Base-by-base conservation (phyloP, 2,888 invertebrate species). In the Disparrhopalites patrizii region DNA sequence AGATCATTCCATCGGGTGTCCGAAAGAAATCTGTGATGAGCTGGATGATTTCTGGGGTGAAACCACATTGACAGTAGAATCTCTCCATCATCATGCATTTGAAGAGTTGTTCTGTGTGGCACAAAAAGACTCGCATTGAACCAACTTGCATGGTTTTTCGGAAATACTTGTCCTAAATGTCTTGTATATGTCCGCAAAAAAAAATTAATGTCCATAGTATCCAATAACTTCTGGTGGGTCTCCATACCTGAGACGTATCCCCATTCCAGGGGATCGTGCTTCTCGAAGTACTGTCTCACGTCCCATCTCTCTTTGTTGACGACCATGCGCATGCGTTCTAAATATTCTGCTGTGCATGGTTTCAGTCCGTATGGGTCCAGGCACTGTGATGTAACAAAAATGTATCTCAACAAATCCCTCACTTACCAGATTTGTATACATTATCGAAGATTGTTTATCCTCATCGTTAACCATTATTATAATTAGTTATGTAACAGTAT, bases 191-290 rank as follows among this genome's bases (percentile, higher is more conserved):
- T n/a, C n/a, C n/a, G n/a, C n/a, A n/a, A n/a, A n/a, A n/a, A n/a
- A n/a, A n/a, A n/a, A n/a, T n/a, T n/a, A n/a, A n/a, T n/a, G n/a
- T n/a, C n/a, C n/a, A n/a, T n/a, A n/a, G n/a, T n/a, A n/a, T n/a
- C n/a, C n/a, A n/a, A n/a, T n/a, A n/a, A n/a, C n/a, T n/a, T n/a
- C n/a, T n/a, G n/a, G n/a, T n/a, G n/a, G n/a, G n/a, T 30, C 25
- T 31, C 31, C 18, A 47, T 58, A 75, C 75, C 73, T 38, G 73
- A 72, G 27, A 72, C 72, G 10, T 66, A 67, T 20, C 75, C 75
- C 64, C 73, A 75, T 40, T 75, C 75, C 54, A 73, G 56, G 13
- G 75, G 75, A 47, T 75, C 75, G 66, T 75, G 72, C 36, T 73
- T 69, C 15, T 68, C 65, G 47, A 73, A 71, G n/a, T 72, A 60